Percentiles rank a stretch among this genome's conserved stretches.
Evolutionary conservation across 2,797 vertebrate genomes (phyloP).

Genomic region (Myoxocephalus aenaeus): DNA sequence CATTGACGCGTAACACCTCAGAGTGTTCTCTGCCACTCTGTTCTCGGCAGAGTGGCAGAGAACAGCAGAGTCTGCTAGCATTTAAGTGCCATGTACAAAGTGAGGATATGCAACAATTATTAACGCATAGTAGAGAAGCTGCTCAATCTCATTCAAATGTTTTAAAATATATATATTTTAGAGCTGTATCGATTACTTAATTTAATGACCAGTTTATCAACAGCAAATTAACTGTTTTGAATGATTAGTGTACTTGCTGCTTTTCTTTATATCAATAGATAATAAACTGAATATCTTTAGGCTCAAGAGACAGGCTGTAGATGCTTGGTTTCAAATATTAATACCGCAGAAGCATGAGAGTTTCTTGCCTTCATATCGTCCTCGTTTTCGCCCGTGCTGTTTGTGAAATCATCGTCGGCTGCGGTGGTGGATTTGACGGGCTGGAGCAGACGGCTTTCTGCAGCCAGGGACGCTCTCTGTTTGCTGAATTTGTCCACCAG

Average conservation of each 20-base stretch:
- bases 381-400: slow-evolving; percentile 27
- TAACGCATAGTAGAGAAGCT: background rate
- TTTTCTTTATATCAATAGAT: too few relatives aligned
- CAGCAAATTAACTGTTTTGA: background rate
- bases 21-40: too few relatives aligned
- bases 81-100: background rate
- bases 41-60: too few relatives aligned
- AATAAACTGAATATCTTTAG: background rate
- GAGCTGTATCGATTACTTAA: background rate
- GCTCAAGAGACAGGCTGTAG: background rate
- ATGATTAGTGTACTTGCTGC: background rate
- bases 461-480: slow-evolving; percentile 75
- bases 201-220: background rate
- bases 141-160: background rate
- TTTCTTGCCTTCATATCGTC: slow-evolving; percentile 71
- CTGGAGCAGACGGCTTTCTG: slow-evolving; percentile 54
- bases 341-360: background rate
- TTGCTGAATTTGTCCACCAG: slow-evolving; percentile 88
- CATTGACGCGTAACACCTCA: too few relatives aligned
- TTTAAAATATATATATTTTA: background rate
- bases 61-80: too few relatives aligned
- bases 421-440: background rate
- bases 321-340: background rate
- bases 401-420: background rate
- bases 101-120: background rate